Evolutionary conservation across 2,888 invertebrate genomes (phyloP).

Genomic region (Drosophila austrosaltans): DNA sequence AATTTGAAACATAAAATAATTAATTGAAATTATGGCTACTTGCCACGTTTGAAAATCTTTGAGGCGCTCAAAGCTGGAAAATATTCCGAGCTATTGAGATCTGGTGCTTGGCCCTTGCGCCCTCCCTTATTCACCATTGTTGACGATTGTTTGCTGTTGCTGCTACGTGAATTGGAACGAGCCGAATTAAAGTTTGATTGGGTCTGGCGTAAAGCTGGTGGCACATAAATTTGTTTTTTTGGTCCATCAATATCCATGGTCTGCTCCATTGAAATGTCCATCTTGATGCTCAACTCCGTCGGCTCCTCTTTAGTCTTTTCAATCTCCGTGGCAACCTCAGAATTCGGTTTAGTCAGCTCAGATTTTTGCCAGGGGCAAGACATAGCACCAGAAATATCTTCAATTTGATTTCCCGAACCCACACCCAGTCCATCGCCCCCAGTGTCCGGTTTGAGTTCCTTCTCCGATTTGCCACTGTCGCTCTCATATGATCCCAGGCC

Average conservation of each 20-base stretch:
- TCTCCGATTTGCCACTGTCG: constrained; percentile 13
- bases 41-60: constrained; percentile 49
- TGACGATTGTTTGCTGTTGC: constrained; percentile 19
- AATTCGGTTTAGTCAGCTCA: constrained; percentile 21
- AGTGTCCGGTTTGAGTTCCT: constrained; percentile 40
- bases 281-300: neutral
- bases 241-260: neutral
- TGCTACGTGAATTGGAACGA: neutral
- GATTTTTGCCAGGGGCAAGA: constrained; percentile 56
- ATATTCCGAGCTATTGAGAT: constrained; percentile 59
- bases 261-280: neutral
- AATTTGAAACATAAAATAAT: constrained; percentile 23
- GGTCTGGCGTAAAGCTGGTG: constrained; percentile 63
- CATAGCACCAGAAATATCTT: constrained; percentile 13
- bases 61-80: constrained; percentile 51
- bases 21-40: constrained; percentile 37
- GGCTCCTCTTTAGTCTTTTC: neutral
- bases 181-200: constrained; percentile 45
- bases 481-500: neutral
- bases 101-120: constrained; percentile 58
- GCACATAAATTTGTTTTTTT: constrained; percentile 50
- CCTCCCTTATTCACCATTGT: constrained; percentile 26
- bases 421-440: constrained; percentile 63
- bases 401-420: constrained; percentile 4
- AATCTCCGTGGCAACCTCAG: neutral